phyloP scores from a whole-genome alignment of 2,797 vertebrate genomes.

The Tauraco hartlaubi region DNA sequence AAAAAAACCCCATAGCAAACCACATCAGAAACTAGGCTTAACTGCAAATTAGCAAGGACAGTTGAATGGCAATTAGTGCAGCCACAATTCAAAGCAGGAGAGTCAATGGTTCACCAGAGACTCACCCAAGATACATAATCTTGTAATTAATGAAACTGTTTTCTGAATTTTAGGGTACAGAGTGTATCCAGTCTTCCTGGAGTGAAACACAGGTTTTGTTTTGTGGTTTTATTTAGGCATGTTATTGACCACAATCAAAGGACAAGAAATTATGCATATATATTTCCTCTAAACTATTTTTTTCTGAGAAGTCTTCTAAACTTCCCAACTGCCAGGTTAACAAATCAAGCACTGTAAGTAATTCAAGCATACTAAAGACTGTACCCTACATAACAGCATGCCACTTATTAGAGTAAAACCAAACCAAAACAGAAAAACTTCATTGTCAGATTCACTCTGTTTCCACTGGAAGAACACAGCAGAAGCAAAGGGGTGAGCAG shows the following conservation, averaged over 20 bases:
- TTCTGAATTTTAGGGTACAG: not conserved
- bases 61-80: not conserved
- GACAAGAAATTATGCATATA: not conserved
- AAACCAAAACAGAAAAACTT: not conserved
- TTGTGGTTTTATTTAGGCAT: not conserved
- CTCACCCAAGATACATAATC: not conserved
- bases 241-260: not conserved
- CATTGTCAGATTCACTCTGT: not conserved
- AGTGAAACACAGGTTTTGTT: not conserved
- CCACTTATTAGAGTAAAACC: not conserved
- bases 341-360: not conserved
- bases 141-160: not conserved
- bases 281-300: not conserved
- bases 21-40: not conserved
- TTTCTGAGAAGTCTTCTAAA: not conserved
- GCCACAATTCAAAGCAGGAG: not conserved
- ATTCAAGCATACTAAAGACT: not conserved
- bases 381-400: not conserved
- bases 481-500: not conserved
- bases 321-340: not conserved
- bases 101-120: not conserved
- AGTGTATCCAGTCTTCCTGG: not conserved
- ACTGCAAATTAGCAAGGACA: not conserved
- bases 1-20: not conserved
- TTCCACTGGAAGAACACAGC: not conserved